These are phyloP conservation scores for Drosophila kurseongensis DNA, from an alignment of 1,140 invertebrate species.

Conservation along the genomic window DNA sequence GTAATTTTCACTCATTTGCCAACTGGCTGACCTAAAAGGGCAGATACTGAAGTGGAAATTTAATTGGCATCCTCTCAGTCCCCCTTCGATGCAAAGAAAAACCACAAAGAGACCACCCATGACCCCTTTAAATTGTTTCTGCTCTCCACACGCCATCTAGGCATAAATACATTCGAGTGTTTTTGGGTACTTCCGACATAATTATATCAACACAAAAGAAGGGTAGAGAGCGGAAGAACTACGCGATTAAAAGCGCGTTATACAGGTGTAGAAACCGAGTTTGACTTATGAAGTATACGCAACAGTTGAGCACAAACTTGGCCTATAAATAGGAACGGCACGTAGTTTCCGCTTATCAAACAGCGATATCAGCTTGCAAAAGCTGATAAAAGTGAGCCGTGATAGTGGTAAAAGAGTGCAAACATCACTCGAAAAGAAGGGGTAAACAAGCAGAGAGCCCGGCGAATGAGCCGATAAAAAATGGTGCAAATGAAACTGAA, in stretches of 20 bases:
- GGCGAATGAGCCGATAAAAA: constrained; percentile 7
- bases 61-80: constrained; percentile 26
- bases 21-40: constrained; percentile 29
- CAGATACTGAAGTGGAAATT: constrained; percentile 40
- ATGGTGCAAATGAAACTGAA: constrained; percentile 39
- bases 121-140: constrained; percentile 21
- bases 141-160: constrained; percentile 29
- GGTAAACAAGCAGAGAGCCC: constrained; percentile 25
- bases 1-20: constrained; percentile 42
- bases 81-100: constrained; percentile 14
- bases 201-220: constrained; percentile 32
- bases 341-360: constrained; percentile 52
- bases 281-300: constrained; percentile 48
- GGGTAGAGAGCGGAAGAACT: not conserved
- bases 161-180: constrained; percentile 8
- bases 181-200: constrained; percentile 41
- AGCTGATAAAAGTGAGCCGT: constrained; percentile 64
- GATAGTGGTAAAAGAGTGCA: constrained; percentile 32
- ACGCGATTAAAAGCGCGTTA: constrained; percentile 68
- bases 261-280: constrained; percentile 32
- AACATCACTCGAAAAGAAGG: constrained; percentile 37
- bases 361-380: constrained; percentile 69
- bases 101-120: constrained; percentile 38
- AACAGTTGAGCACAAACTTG: constrained; percentile 69
- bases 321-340: constrained; percentile 63